A percentile compares a stretch with the other conserved stretches of the same genome.
These are phyloP conservation scores for Halcyon senegalensis DNA, from an alignment of 2,113 vertebrate species.

Conservation along the genomic window DNA sequence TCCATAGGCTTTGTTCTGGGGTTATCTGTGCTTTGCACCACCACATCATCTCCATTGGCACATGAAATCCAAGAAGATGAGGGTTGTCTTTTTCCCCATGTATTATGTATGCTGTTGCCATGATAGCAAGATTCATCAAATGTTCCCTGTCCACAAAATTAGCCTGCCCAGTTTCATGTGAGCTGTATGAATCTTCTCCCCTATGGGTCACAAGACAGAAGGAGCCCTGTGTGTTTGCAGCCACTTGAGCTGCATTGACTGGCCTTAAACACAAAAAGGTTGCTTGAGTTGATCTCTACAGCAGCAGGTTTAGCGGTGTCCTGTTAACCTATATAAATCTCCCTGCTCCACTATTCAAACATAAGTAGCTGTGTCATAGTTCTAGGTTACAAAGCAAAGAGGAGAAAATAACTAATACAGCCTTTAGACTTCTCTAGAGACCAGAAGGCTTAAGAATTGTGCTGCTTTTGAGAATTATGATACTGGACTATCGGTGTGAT, in stretches of 20 bases:
- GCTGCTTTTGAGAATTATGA: background rate
- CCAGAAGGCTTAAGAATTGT: background rate
- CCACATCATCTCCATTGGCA: background rate
- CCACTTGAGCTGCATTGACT: background rate
- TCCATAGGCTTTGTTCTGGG: background rate
- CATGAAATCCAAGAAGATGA: background rate
- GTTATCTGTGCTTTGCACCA: background rate
- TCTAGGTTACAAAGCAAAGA: accelerated
- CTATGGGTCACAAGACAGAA: background rate
- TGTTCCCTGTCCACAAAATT: background rate
- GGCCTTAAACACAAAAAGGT: background rate
- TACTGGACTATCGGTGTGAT: background rate
- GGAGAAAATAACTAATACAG: background rate
- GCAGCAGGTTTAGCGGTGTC: background rate
- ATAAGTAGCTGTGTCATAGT: background rate
- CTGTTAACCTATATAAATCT: background rate
- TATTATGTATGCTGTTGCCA: background rate
- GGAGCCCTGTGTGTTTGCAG: background rate
- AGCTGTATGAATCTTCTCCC: background rate
- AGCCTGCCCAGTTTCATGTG: background rate
- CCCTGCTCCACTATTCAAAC: background rate
- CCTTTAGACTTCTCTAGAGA: background rate
- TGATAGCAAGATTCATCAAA: background rate
- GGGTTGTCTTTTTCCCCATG: background rate
- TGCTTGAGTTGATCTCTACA: background rate